Base-by-base conservation (phyloP, 1,140 invertebrate genomes). In the Drosophila serrata region DNA sequence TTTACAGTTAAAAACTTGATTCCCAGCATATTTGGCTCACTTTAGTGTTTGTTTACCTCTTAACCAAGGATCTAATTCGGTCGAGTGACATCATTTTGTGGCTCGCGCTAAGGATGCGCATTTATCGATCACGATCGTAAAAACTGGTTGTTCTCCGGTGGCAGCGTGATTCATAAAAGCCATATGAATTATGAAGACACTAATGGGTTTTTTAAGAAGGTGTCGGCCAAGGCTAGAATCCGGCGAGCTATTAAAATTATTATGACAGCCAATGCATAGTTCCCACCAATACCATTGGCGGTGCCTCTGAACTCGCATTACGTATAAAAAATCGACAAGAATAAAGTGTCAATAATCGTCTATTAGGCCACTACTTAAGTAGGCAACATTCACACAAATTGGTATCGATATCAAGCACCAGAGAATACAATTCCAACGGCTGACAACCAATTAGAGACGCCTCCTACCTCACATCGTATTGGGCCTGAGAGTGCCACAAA, bases 401-500 rank as follows among this genome's bases (percentile, higher is more conserved):
- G 42, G 53, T 78, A 70, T 78, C 51, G 43, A 78, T 77, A 51
- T 78, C 74, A 70, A 37, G 33, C 67, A 37, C 37, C 29, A 17
- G 13, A 22, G 35, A 51, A 39, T 11, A 57, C 45, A 49, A 56
- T 53, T 48, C 29, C 27, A 61, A 19, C 51, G 56, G 31, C 72
- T 33, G 68, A 63, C 46, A 53, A 65, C 70, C 82, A 86, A 86
- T 86, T 86, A 86, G 75, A 60, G 75, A 82, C 84, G 75, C 82
- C 84, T 67, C 84, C 79, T 73, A 78, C 64, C 75, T 37, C 48
- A 61, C 42, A 69, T 62, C 42, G 61, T 62, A 33, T 29, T 33
- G 45, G 27, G 48, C 48, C 29, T 6, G 27, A 19, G 33, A 55
- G 51, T 45, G 19, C 75, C 53, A 49, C 35, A 35, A 49, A 42